These are phyloP conservation scores for Sylvia atricapilla DNA, from an alignment of 2,113 vertebrate species.

Conservation along the genomic window DNA sequence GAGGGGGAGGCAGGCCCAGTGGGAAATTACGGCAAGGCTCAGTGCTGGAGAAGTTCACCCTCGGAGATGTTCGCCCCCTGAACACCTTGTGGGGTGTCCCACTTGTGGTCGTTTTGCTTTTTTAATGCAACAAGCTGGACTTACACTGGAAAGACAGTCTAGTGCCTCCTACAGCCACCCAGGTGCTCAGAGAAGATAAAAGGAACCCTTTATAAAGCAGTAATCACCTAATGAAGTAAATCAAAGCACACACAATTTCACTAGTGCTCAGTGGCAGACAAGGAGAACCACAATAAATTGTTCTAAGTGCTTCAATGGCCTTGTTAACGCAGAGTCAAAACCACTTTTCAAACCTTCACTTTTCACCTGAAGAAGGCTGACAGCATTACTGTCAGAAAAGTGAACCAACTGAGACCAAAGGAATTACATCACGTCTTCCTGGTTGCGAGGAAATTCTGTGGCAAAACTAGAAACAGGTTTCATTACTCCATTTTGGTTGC, in stretches of 20 bases:
- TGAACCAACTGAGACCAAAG: not conserved
- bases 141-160: not conserved
- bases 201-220: not conserved
- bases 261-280: not conserved
- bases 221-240: not conserved
- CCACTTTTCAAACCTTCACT: not conserved
- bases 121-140: not conserved
- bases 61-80: not conserved
- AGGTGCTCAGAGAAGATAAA: not conserved
- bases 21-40: not conserved
- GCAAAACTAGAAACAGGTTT: not conserved
- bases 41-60: rapidly evolving
- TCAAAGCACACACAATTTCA: not conserved
- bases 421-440: not conserved
- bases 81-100: no score
- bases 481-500: not conserved
- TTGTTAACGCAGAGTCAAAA: not conserved
- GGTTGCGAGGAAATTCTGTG: not conserved
- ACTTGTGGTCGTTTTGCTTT: rapidly evolving
- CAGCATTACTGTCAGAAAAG: not conserved
- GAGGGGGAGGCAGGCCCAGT: rapidly evolving
- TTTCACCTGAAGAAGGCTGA: not conserved
- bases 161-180: not conserved
- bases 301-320: not conserved
- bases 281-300: not conserved